Percentiles rank a stretch among this genome's conserved stretches.
phyloP scores from a whole-genome alignment of 2,888 invertebrate genomes.

The Aleiodes testaceus region DNA sequence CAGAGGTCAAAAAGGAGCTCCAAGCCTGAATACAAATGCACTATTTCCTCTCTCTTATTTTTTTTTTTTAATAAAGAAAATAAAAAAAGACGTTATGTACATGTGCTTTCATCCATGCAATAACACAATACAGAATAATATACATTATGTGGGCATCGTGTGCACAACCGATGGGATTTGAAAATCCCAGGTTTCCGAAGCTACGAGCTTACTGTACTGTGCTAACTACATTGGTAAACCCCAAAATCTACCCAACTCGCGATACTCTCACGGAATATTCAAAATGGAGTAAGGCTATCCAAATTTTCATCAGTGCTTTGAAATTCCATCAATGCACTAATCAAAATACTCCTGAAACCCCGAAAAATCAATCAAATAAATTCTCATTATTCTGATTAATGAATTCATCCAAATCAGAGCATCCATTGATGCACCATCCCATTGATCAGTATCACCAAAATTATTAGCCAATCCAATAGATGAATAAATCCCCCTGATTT shows the following conservation, averaged over 20 bases:
- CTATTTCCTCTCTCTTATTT: no score
- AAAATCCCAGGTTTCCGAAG: not conserved
- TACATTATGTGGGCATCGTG: constrained; percentile 30
- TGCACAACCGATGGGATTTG: constrained; percentile 12
- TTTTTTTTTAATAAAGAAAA: constrained; percentile 26
- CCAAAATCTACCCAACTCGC: not conserved
- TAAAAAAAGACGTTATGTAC: constrained; percentile 1
- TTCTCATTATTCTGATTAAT: not conserved
- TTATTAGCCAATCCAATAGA: not conserved
- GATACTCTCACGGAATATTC: constrained; percentile 4
- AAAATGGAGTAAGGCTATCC: constrained; percentile 1
- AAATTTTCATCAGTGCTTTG: not conserved
- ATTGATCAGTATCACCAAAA: not conserved
- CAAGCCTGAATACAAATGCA: not conserved
- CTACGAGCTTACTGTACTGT: constrained; percentile 2
- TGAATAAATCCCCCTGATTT: not conserved
- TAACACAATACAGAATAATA: constrained; percentile 3
- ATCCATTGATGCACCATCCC: not conserved
- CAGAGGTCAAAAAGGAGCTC: not conserved
- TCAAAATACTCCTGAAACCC: no score
- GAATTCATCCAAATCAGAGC: not conserved
- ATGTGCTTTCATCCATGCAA: constrained; percentile 14
- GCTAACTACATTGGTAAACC: constrained; percentile 22
- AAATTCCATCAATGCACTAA: no score
- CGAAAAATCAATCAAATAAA: no score